A percentile compares a stretch with the other conserved stretches of the same genome.
phyloP scores from a whole-genome alignment of 2,797 vertebrate genomes.

The Sebastolobus alascanus region DNA sequence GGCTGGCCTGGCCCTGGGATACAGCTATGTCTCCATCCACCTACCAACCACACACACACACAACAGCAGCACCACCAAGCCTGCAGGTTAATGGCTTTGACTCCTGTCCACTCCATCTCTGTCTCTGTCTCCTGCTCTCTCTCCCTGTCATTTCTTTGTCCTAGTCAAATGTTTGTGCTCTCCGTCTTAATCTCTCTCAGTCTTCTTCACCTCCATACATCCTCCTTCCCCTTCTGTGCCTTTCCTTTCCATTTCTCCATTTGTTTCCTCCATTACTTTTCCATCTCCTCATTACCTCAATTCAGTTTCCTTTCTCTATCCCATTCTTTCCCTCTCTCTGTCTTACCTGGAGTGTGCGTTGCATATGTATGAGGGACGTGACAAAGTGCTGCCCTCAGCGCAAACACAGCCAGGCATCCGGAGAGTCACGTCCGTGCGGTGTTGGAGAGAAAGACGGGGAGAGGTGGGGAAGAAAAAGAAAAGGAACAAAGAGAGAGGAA shows the following conservation, averaged over 20 bases:
- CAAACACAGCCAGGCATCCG: constrained; percentile 59
- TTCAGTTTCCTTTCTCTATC: constrained; percentile 25
- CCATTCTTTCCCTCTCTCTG: background rate
- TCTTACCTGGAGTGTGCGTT: constrained; percentile 66
- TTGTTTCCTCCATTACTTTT: constrained; percentile 52
- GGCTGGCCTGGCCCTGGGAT: constrained; percentile 52
- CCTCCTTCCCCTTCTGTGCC: background rate
- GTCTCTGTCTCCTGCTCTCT: constrained; percentile 15
- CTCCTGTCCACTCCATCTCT: constrained; percentile 67
- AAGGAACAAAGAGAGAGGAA: background rate
- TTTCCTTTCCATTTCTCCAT: constrained; percentile 37
- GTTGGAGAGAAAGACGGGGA: constrained; percentile 5
- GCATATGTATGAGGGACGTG: constrained; percentile 77
- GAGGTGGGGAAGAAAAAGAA: background rate
- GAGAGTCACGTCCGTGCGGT: constrained; percentile 11
- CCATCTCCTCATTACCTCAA: constrained; percentile 50
- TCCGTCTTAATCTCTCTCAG: constrained; percentile 36
- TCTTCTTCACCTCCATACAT: constrained; percentile 35
- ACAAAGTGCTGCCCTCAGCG: constrained; percentile 76
- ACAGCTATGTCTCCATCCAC: constrained; percentile 52
- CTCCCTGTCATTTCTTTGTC: constrained; percentile 51
- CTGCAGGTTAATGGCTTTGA: constrained; percentile 79
- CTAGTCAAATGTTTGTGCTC: constrained; percentile 67
- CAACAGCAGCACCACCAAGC: constrained; percentile 39
- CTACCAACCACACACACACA: constrained; percentile 18